Percentiles rank a stretch among this genome's conserved stretches.
Conservation (phyloP, 2,888 invertebrate species). For the Eledone cirrhosa region DNA sequence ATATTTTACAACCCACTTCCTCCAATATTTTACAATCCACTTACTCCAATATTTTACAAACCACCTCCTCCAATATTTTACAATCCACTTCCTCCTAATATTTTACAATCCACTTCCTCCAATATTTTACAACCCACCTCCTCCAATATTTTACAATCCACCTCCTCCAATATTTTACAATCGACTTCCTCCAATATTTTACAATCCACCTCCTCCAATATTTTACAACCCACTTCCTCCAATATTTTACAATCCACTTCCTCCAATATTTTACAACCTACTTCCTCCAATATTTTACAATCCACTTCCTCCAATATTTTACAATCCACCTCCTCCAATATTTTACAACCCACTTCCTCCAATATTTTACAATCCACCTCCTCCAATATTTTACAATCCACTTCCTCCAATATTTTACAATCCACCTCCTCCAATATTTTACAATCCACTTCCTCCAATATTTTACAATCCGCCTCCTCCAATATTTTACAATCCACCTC, state of each 20-base stretch:
- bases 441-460: slow-evolving; percentile 65
- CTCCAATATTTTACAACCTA: no score
- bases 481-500: slow-evolving; percentile 61
- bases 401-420: slow-evolving; percentile 58
- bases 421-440: slow-evolving; percentile 62
- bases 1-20: slow-evolving; percentile 64
- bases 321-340: slow-evolving; percentile 65
- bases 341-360: no score
- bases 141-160: slow-evolving; percentile 56
- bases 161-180: slow-evolving; percentile 66
- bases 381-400: no score
- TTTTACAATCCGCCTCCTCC: no score
- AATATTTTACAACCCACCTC: no score
- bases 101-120: slow-evolving; percentile 63
- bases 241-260: slow-evolving; percentile 61
- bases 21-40: no score
- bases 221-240: no score
- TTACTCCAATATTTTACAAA: slow-evolving; percentile 57
- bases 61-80: slow-evolving; percentile 65
- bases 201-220: slow-evolving; percentile 65
- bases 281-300: slow-evolving; percentile 58
- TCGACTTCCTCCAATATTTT: no score
- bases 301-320: slow-evolving; percentile 62
- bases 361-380: slow-evolving; percentile 61
- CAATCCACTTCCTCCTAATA: no score